Evolutionary conservation across 2,888 invertebrate genomes (phyloP).

Genomic region (Myopa tessellatipennis): DNA sequence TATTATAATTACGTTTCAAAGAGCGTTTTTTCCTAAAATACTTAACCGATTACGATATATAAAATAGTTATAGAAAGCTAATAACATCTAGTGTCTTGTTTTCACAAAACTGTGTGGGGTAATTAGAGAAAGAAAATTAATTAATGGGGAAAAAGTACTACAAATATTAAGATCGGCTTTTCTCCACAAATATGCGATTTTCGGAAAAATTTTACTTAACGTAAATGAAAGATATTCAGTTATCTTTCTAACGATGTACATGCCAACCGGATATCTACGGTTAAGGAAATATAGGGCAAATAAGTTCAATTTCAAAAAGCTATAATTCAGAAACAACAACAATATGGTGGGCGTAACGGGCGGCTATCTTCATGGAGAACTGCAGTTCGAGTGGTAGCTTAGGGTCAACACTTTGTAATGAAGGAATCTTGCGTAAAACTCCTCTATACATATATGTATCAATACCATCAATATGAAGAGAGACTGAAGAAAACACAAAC

Average conservation of each 20-base stretch:
- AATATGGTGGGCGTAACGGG: neutral
- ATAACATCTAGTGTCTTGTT: neutral
- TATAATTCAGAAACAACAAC: neutral
- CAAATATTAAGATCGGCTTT: no score
- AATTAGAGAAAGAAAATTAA: no score
- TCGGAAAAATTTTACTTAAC: no score
- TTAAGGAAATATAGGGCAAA: neutral
- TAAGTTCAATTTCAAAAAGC: neutral
- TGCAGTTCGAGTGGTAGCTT: constrained; percentile 22
- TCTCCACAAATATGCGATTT: no score
- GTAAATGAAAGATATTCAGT: no score
- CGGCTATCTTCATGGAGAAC: constrained; percentile 20
- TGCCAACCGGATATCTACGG: neutral
- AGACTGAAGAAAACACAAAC: no score
- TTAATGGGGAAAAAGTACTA: no score
- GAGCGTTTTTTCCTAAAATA: neutral
- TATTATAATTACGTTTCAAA: neutral
- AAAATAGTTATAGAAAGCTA: neutral
- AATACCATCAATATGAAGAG: no score
- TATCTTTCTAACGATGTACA: neutral
- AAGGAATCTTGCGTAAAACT: no score
- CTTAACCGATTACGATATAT: neutral
- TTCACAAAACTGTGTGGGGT: no score
- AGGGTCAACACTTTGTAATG: constrained; percentile 24
- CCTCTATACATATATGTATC: no score